Evolutionary conservation across 1,140 invertebrate species (phyloP).

Genomic region (Melipona quadrifasciata): DNA sequence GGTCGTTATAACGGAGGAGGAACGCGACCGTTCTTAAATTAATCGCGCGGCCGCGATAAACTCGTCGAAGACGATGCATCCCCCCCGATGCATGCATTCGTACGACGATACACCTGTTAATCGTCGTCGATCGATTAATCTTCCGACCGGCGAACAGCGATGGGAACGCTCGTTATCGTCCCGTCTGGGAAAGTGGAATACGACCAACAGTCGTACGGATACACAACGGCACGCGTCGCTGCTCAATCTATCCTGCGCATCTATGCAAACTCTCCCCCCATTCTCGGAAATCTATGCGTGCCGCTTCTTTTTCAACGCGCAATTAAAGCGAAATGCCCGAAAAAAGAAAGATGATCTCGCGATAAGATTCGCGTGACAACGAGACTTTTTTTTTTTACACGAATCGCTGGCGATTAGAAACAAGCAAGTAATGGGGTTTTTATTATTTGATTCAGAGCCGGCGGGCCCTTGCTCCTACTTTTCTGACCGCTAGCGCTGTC

Average conservation of each 20-base stretch:
- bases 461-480: too few relatives aligned
- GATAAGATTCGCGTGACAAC: neutral
- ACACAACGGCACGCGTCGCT: neutral
- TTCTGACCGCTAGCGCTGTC: too few relatives aligned
- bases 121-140: conserved; percentile 8
- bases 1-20: conserved; percentile 25
- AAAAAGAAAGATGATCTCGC: neutral
- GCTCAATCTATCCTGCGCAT: neutral
- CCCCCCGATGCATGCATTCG: neutral
- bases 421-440: neutral
- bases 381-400: neutral
- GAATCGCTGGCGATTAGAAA: neutral
- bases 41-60: conserved; percentile 9
- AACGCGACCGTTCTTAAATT: conserved; percentile 44
- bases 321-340: neutral
- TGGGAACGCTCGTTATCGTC: neutral
- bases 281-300: neutral
- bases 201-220: neutral
- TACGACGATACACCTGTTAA: conserved; percentile 2
- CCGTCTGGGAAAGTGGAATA: neutral
- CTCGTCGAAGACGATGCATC: conserved; percentile 24
- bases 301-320: neutral
- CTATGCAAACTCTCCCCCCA: neutral
- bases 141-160: neutral
- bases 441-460: too few relatives aligned